Conservation (phyloP, 2,888 invertebrate genomes). For the Acanthosepion pharaonis region DNA sequence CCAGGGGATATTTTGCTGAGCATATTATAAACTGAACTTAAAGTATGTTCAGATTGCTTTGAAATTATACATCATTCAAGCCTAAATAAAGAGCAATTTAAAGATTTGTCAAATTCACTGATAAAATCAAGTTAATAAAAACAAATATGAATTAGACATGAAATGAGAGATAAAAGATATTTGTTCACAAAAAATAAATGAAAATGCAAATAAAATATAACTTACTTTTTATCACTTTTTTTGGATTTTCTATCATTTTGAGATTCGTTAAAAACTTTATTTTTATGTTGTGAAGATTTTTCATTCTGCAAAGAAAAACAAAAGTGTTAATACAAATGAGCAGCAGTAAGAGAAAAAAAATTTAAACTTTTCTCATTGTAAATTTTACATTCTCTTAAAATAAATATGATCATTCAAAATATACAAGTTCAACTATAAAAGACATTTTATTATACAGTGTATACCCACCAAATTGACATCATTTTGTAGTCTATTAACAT, state of each 20-base stretch:
- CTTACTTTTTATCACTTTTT: constrained; percentile 64
- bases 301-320: constrained; percentile 56
- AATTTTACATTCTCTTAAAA: neutral
- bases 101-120: neutral
- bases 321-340: constrained; percentile 40
- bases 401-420: neutral
- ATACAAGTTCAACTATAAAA: neutral
- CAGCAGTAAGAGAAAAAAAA: neutral
- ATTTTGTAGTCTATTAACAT: too few species aligned
- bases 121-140: neutral
- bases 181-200: neutral
- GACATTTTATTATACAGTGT: too few species aligned
- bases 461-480: too few species aligned
- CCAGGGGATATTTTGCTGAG: too few species aligned
- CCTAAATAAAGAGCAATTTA: neutral
- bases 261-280: constrained; percentile 50
- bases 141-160: neutral
- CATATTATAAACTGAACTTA: too few species aligned
- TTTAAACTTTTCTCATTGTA: neutral
- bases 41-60: too few species aligned
- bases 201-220: neutral
- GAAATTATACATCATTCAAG: neutral
- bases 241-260: constrained; percentile 56
- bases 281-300: constrained; percentile 50
- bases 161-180: neutral